phyloP scores from a whole-genome alignment of 2,888 invertebrate species.

The Heliconius ismenius region DNA sequence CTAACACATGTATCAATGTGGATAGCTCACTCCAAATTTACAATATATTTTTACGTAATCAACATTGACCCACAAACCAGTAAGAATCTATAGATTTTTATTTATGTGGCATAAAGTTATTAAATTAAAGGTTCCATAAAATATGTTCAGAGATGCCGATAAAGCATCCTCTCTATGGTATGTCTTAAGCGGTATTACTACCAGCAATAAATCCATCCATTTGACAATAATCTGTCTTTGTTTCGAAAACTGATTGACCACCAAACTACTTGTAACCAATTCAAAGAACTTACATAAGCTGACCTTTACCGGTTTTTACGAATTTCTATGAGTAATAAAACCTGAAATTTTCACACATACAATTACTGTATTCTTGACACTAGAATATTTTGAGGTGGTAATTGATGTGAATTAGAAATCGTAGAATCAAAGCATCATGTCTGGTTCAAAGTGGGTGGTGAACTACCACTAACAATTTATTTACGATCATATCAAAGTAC shows the following conservation, averaged over 20 bases:
- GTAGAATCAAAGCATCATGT: not conserved
- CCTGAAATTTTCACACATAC: constrained; percentile 10
- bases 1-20: constrained; percentile 45
- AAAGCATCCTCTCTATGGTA: constrained; percentile 1
- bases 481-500: constrained; percentile 9
- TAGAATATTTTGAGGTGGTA: not conserved
- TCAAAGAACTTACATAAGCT: constrained; percentile 36
- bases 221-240: constrained; percentile 32
- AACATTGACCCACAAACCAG: constrained; percentile 57
- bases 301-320: constrained; percentile 26
- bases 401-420: not conserved
- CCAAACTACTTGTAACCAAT: constrained; percentile 2
- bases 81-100: constrained; percentile 32
- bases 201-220: constrained; percentile 13
- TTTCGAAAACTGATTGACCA: constrained; percentile 25
- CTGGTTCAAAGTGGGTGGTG: not conserved
- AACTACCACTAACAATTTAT: constrained; percentile 1
- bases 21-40: constrained; percentile 48
- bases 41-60: constrained; percentile 47
- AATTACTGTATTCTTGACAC: not conserved
- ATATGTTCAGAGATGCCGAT: constrained; percentile 22
- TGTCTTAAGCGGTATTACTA: constrained; percentile 11
- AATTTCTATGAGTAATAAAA: constrained; percentile 25
- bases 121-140: constrained; percentile 32
- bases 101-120: constrained; percentile 28